Evolutionary conservation across 1,140 invertebrate genomes (phyloP).

Genomic region (Bombus pascuorum): DNA sequence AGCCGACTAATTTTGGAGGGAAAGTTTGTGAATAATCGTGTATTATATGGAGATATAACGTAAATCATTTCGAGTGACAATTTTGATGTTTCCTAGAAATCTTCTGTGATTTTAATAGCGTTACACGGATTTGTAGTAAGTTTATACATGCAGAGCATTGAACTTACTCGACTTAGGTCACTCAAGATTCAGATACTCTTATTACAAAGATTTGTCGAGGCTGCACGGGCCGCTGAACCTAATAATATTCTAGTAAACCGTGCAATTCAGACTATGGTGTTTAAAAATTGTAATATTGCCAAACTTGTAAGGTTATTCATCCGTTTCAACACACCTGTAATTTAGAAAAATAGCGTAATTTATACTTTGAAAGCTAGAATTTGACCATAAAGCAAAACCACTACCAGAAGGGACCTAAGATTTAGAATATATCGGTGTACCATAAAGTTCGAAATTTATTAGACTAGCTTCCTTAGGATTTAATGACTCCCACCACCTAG

Average conservation of each 20-base stretch:
- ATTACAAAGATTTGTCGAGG: not conserved
- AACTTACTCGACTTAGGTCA: not conserved
- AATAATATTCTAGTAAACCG: not conserved
- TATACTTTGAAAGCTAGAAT: not conserved
- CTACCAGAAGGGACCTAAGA: not conserved
- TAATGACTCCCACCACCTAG: not conserved
- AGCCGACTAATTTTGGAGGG: too few relatives aligned
- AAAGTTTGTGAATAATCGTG: too few relatives aligned
- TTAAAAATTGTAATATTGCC: not conserved
- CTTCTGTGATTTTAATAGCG: not conserved
- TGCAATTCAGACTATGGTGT: not conserved
- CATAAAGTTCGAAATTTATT: not conserved
- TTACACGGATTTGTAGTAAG: not conserved
- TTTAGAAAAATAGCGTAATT: not conserved
- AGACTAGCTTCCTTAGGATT: not conserved
- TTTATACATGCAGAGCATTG: not conserved
- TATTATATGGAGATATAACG: too few relatives aligned
- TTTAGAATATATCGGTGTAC: not conserved
- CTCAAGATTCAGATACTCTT: not conserved
- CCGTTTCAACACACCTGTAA: not conserved
- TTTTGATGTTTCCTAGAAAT: not conserved
- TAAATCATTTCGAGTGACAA: too few relatives aligned
- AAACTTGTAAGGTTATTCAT: not conserved
- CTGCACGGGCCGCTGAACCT: not conserved
- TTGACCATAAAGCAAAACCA: not conserved